Percentiles rank a stretch among this genome's conserved stretches.
Evolutionary conservation across 2,113 vertebrate genomes (phyloP).

Genomic region (Budorcas taxicolor): DNA sequence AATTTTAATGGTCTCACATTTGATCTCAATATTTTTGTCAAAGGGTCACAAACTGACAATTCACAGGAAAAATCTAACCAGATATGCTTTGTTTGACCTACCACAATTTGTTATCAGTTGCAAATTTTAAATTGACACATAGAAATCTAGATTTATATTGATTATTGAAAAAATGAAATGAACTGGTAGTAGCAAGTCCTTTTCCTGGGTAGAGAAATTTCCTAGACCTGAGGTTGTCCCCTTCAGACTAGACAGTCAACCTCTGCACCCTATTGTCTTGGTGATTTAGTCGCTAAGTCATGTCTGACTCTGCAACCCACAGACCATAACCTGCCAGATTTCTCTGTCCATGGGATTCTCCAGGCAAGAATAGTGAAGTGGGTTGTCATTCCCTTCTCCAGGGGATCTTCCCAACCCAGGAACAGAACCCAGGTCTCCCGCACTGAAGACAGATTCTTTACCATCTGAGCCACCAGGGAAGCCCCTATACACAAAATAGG

Average conservation of each 20-base stretch:
- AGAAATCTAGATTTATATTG: not conserved
- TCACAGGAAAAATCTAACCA: not conserved
- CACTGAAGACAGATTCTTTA: not conserved
- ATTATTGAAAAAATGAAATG: not conserved
- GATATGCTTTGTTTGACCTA: not conserved
- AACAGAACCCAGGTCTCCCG: not conserved
- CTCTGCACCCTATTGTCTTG: not conserved
- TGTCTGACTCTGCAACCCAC: not conserved
- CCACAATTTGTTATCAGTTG: not conserved
- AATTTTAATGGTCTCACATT: not conserved
- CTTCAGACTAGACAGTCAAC: not conserved
- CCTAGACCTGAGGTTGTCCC: not conserved
- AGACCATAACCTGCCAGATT: not conserved
- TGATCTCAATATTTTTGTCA: not conserved
- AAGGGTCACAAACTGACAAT: not conserved
- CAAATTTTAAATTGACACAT: not conserved
- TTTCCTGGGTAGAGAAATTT: not conserved
- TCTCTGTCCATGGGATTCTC: not conserved
- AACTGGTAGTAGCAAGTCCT: not conserved
- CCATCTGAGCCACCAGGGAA: not conserved
- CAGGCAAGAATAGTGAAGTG: not conserved
- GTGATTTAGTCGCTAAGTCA: not conserved
- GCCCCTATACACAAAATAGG: not conserved
- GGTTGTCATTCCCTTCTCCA: not conserved
- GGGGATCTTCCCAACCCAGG: not conserved